Evolutionary conservation across 2,888 invertebrate genomes (phyloP).

Genomic region (Harpagoxenus sublaevis): DNA sequence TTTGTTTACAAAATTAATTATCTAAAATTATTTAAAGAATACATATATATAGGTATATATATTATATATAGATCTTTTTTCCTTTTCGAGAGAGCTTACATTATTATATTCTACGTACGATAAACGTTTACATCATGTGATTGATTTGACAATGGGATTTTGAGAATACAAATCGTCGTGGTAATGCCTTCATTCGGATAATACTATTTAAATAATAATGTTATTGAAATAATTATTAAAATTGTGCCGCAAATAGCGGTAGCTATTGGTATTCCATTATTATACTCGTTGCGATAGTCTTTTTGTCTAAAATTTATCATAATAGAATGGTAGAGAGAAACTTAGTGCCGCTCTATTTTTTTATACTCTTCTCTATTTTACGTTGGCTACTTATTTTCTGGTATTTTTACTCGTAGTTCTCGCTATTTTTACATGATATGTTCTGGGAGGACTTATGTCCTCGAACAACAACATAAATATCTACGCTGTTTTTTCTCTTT

Average conservation of each 20-base stretch:
- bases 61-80: background rate
- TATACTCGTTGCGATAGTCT: background rate
- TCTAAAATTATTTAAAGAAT: background rate
- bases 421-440: conserved; percentile 11
- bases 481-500: background rate
- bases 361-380: background rate
- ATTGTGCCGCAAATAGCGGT: background rate
- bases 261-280: background rate
- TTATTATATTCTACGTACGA: background rate
- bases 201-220: background rate
- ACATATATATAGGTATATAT: background rate
- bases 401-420: conserved; percentile 11
- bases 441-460: background rate
- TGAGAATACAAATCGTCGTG: background rate
- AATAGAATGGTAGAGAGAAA: background rate
- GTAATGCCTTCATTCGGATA: background rate
- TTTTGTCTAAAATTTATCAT: background rate
- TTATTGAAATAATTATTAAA: background rate
- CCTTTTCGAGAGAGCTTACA: background rate
- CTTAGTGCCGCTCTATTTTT: background rate
- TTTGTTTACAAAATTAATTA: background rate
- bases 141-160: background rate
- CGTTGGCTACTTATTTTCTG: background rate
- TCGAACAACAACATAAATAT: conserved; percentile 18
- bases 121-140: background rate